Evolutionary conservation across 2,797 vertebrate species (phyloP).

Genomic region (Pseudochirops corinnae): DNA sequence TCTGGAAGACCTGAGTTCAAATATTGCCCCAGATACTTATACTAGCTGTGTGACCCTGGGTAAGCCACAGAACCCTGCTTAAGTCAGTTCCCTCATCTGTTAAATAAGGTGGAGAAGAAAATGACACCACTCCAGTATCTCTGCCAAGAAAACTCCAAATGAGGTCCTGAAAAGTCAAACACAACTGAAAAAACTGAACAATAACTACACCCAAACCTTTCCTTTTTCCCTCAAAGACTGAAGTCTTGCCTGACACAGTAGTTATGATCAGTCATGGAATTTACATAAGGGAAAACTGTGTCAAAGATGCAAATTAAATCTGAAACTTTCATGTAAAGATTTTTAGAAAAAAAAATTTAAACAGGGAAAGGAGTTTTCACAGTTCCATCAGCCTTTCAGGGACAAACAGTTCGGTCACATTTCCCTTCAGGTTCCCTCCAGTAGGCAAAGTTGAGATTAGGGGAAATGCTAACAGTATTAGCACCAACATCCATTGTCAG

Average conservation of each 20-base stretch:
- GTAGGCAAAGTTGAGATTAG: background rate
- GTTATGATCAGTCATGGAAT: background rate
- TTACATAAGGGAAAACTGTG: background rate
- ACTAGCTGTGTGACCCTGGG: background rate
- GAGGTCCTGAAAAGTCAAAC: background rate
- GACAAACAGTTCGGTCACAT: background rate
- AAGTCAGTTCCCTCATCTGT: background rate
- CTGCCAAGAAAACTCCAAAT: background rate
- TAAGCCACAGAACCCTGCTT: background rate
- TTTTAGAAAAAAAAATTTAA: background rate
- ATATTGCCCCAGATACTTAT: background rate
- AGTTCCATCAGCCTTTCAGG: background rate
- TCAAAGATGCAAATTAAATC: background rate
- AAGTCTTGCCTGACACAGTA: background rate
- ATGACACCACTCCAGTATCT: background rate
- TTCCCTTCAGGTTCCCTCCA: background rate
- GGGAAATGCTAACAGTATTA: background rate
- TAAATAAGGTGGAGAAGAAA: background rate
- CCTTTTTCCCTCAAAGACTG: background rate
- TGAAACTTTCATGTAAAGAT: background rate
- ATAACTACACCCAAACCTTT: background rate
- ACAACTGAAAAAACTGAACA: background rate
- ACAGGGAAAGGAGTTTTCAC: background rate
- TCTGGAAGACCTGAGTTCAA: background rate
- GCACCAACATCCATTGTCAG: background rate